A percentile compares a stretch with the other conserved stretches of the same genome.
phyloP scores from a whole-genome alignment of 2,888 invertebrate genomes.

The Chaetoderma sp. region DNA sequence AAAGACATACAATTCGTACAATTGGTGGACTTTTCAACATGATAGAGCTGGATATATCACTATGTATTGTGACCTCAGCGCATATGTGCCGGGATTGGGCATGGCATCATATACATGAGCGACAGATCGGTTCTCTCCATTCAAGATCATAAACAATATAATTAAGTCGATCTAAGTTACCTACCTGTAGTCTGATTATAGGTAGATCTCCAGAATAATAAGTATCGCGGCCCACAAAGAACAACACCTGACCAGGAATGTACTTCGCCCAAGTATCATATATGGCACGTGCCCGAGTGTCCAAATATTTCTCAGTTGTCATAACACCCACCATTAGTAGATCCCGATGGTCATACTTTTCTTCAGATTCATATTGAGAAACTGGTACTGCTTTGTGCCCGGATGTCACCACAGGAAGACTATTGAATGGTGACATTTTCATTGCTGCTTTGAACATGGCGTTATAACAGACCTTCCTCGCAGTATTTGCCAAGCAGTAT shows the following conservation, averaged over 20 bases:
- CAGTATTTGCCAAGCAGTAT: not conserved
- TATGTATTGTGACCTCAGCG: too few relatives aligned
- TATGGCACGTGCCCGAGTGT: slow-evolving; percentile 87
- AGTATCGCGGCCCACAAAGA: slow-evolving; percentile 77
- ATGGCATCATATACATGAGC: too few relatives aligned
- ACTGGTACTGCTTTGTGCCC: not conserved
- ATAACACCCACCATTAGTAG: slow-evolving; percentile 81
- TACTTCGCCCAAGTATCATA: slow-evolving; percentile 92
- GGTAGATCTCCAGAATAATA: slow-evolving; percentile 81
- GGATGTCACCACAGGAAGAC: not conserved
- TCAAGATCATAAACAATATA: too few relatives aligned
- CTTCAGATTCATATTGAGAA: too few relatives aligned
- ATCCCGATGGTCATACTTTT: not conserved
- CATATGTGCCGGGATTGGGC: too few relatives aligned
- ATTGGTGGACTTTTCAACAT: too few relatives aligned
- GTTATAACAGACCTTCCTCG: not conserved
- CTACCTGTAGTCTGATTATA: slow-evolving; percentile 75
- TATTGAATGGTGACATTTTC: not conserved
- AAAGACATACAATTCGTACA: too few relatives aligned
- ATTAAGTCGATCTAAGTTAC: too few relatives aligned
- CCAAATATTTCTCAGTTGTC: slow-evolving; percentile 93
- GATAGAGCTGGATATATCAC: too few relatives aligned
- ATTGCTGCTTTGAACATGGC: too few relatives aligned
- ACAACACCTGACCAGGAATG: slow-evolving; percentile 87
- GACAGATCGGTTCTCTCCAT: too few relatives aligned